Conservation (phyloP, 2,888 invertebrate genomes). For the Coenonympha glycerion region DNA sequence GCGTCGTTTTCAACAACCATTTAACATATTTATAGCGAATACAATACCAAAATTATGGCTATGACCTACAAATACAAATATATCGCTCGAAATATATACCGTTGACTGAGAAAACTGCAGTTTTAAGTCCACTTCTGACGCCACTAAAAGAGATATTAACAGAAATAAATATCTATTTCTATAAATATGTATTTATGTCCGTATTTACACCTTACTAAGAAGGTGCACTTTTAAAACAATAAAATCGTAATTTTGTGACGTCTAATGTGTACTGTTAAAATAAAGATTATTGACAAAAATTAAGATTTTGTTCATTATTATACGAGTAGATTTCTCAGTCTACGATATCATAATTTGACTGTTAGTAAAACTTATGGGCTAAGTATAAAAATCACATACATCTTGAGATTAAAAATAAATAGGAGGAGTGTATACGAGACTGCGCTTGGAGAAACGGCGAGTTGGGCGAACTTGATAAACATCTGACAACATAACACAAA, state of each 20-base stretch:
- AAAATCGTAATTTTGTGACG: background rate
- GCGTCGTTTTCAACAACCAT: constrained; percentile 21
- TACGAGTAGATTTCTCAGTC: background rate
- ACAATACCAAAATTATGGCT: constrained; percentile 41
- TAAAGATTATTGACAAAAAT: too few relatives aligned
- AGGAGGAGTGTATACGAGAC: constrained; percentile 62
- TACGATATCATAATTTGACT: constrained; percentile 19
- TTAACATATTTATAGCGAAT: constrained; percentile 24
- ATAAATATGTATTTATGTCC: too few relatives aligned
- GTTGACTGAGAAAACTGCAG: background rate
- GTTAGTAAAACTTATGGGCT: constrained; percentile 60
- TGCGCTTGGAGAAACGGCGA: constrained; percentile 61
- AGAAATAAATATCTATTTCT: too few relatives aligned
- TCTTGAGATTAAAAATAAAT: constrained; percentile 69
- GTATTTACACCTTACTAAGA: too few relatives aligned
- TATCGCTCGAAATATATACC: constrained; percentile 25
- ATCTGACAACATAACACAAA: constrained; percentile 47
- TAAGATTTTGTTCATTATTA: too few relatives aligned
- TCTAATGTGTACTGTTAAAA: background rate
- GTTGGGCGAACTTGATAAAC: constrained; percentile 56
- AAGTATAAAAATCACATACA: constrained; percentile 70
- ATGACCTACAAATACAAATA: constrained; percentile 32
- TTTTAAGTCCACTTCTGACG: background rate
- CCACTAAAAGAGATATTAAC: background rate
- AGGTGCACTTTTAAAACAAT: too few relatives aligned